Base-by-base conservation (phyloP, 2,113 vertebrate species). In the Planiliza haematocheilus region DNA sequence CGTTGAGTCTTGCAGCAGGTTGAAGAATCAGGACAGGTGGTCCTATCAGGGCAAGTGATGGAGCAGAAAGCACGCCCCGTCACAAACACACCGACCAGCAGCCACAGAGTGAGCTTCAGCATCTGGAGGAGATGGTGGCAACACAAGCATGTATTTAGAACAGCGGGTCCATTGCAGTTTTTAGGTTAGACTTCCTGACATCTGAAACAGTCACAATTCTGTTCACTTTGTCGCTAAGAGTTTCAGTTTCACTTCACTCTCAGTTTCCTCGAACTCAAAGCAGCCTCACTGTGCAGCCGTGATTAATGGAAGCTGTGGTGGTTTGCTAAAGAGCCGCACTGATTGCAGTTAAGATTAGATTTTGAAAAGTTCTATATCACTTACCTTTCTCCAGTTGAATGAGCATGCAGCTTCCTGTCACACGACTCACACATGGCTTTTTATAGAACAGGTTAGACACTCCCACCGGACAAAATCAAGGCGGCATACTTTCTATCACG, bases 11-110 rank as follows among this genome's bases (percentile, higher is more conserved):
- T 2, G 61, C 94, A 94, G 80, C 93, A 94, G 21, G 91, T 93
- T 10, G 34, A 0, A 1, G 2, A 0, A 21, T 90, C 79, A 2
- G 77, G 9, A 36, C 94, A 94, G 3, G 12, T 0, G 0, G 2
- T 78, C 10, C 89, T 85, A 17, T 93, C 91, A 7, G 90, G 91
- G 18, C 94, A 94, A 3, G 2, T 74, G 59, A 86, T 36, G 30
- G n/a, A 58, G 48, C 73, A 79, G 60, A 82, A 88, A 0, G 65
- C 87, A 50, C 83, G 18, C 7, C 20, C 79, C 69, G 38, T 77
- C 41, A 68, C 57, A 16, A 59, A 49, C 60, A 67, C 45, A 7
- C 62, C 83, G 12, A 93, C 45, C 0, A 88, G 46, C 58, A 91
- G 10, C 38, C 86, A 84, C 50, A 79, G 38, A 16, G 56, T 42